Evolutionary conservation across 2,797 vertebrate species (phyloP), one percentile per base, ranked within the genome.

Genomic region (Picus viridis): DNA sequence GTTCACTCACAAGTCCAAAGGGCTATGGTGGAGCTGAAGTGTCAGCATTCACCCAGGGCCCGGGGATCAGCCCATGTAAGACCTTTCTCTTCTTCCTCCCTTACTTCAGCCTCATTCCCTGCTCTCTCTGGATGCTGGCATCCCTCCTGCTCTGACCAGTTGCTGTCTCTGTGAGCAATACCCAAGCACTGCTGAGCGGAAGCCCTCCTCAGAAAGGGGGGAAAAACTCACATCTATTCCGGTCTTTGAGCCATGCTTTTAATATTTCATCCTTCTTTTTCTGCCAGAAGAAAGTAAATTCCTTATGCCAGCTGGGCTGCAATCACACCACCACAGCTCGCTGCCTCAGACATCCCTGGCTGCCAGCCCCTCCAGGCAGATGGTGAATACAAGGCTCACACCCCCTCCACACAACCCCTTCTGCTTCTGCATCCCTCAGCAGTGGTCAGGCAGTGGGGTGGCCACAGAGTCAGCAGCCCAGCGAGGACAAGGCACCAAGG

Each of bases 361-460:
- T 89, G 78, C 75, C 82, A 78, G 68, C 67, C 47, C 59, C 86
- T 57, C 9, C 15, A 51, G 86, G 62, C 97, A 97, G 94, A 94
- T 81, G 78, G 96, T 12, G 59, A 94, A 78, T 5, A n/a, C 76
- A 72, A 68, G 53, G 54, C 71, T 95, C 74, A 3, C 7, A n/a
- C 83, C 88, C 90, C 92, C 83, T 58, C 53, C 71, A 24, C 74
- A 58, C 82, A 56, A 22, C 22, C 86, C 88, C 8, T 45, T 27
- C 94, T 92, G 90, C 90, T 91, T 61, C 34, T 3, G 59, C 88
- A 32, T 54, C 87, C 91, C 93, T 89, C 80, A 22, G 78, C 20
- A 5, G 62, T 9, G 53, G 74, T 58, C 88, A 32, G 84, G 80
- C 12, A 2, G 30, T 43, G n/a, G 45, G 26, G 70, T 22, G 93